A percentile compares a stretch with the other conserved stretches of the same genome.
phyloP scores from a whole-genome alignment of 2,888 invertebrate species.

The Polylopha cassiicola region DNA sequence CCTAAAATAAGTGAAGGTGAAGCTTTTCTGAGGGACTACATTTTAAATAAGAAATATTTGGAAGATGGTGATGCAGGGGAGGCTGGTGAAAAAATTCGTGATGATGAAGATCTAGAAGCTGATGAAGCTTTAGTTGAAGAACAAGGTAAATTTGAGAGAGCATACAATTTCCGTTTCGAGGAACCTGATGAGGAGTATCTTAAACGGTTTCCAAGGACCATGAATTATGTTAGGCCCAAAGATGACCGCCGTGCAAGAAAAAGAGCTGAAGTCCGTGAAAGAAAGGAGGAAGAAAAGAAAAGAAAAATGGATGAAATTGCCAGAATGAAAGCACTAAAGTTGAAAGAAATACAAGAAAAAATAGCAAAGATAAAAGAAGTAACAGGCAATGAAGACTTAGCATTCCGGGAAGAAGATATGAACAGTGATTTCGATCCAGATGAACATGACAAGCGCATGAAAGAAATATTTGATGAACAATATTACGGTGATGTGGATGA shows the following conservation, averaged over 20 bases:
- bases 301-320: slow-evolving; percentile 92
- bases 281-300: slow-evolving; percentile 87
- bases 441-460: slow-evolving; percentile 91
- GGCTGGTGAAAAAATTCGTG: slow-evolving; percentile 46
- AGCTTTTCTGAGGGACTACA: slow-evolving; percentile 93
- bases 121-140: slow-evolving; percentile 88
- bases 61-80: slow-evolving; percentile 77
- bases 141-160: slow-evolving; percentile 94
- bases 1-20: slow-evolving; percentile 89
- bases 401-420: slow-evolving; percentile 86
- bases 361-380: slow-evolving; percentile 90
- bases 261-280: slow-evolving; percentile 83
- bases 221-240: slow-evolving; percentile 88
- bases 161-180: slow-evolving; percentile 97
- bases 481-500: slow-evolving; percentile 86
- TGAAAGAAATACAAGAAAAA: slow-evolving; percentile 93
- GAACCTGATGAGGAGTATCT: slow-evolving; percentile 96
- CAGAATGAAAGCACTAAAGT: slow-evolving; percentile 89
- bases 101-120: slow-evolving; percentile 72
- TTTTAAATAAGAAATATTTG: slow-evolving; percentile 86
- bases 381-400: slow-evolving; percentile 87
- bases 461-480: slow-evolving; percentile 89
- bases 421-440: slow-evolving; percentile 95
- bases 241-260: slow-evolving; percentile 88
- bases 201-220: slow-evolving; percentile 93